Evolutionary conservation across 2,888 invertebrate species (phyloP).

Genomic region (Amblyjoppa proteus): DNA sequence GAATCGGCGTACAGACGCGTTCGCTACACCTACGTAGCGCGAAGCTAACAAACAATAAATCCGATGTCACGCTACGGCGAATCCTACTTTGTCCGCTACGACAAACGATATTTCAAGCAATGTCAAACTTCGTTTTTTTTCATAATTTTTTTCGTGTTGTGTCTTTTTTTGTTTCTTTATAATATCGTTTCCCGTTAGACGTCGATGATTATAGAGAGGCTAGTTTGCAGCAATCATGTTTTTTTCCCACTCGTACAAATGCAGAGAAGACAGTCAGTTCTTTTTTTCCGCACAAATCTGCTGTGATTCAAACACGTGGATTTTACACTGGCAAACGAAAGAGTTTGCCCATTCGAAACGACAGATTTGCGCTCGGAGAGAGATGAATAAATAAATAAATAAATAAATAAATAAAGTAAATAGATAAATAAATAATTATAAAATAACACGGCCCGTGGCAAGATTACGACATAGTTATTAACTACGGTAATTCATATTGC

Average conservation of each 20-base stretch:
- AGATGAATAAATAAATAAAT: slow-evolving; percentile 4
- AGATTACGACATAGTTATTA: slow-evolving; percentile 36
- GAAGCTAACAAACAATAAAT: slow-evolving; percentile 74
- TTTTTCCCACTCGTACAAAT: slow-evolving; percentile 49
- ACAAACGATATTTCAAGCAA: slow-evolving; percentile 62
- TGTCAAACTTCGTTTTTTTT: slow-evolving; percentile 31
- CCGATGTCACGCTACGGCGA: slow-evolving; percentile 65
- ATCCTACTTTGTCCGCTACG: slow-evolving; percentile 52
- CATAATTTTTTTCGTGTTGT: slow-evolving; percentile 15
- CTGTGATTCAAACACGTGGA: not conserved
- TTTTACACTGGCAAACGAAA: slow-evolving; percentile 1
- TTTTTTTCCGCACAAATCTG: slow-evolving; percentile 24
- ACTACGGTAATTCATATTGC: slow-evolving; percentile 69
- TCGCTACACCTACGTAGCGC: slow-evolving; percentile 74
- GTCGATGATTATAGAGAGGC: slow-evolving; percentile 59
- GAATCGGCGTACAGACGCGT: slow-evolving; percentile 69
- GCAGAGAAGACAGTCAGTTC: slow-evolving; percentile 56
- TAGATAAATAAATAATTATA: not conserved
- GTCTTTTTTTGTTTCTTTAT: slow-evolving; percentile 43
- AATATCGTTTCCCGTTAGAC: slow-evolving; percentile 62
- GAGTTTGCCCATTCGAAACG: not conserved
- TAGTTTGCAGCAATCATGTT: slow-evolving; percentile 39
- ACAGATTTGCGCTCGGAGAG: slow-evolving; percentile 30
- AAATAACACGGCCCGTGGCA: slow-evolving; percentile 31
- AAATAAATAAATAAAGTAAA: not conserved